A percentile compares a stretch with the other conserved stretches of the same genome.
Evolutionary conservation across 2,888 invertebrate genomes (phyloP).

Genomic region (Stegophylla sp.): DNA sequence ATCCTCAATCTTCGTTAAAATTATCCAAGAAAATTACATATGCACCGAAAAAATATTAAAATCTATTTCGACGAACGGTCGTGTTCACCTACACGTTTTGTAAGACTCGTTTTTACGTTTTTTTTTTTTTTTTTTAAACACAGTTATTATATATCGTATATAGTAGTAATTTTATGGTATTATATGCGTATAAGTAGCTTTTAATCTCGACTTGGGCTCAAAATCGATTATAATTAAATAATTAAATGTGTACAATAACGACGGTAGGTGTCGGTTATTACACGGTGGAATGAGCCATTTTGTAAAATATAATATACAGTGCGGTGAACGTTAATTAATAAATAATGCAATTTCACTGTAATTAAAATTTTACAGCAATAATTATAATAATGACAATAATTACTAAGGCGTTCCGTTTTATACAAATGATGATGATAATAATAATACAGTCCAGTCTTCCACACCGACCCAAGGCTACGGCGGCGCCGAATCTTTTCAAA

Average conservation of each 20-base stretch:
- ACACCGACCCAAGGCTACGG: too few species aligned
- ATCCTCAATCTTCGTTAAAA: too few species aligned
- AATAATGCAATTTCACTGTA: slow-evolving; percentile 6
- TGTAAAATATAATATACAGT: background rate
- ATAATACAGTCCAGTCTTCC: background rate
- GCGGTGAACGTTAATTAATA: background rate
- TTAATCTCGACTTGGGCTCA: background rate
- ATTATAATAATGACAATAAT: too few species aligned
- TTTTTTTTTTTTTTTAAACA: background rate
- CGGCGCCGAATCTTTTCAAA: background rate
- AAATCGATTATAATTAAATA: background rate
- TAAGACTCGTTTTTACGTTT: too few species aligned
- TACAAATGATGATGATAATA: too few species aligned
- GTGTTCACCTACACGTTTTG: too few species aligned
- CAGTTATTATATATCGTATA: background rate
- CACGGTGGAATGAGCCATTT: background rate
- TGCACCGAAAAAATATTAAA: background rate
- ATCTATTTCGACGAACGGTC: background rate
- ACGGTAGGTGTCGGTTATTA: background rate
- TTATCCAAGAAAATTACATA: background rate
- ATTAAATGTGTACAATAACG: too few species aligned
- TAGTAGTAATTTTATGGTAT: background rate
- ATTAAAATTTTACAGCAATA: slow-evolving; percentile 7
- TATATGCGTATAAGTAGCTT: background rate
- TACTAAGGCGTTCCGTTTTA: background rate